Conservation (phyloP, 2,113 vertebrate genomes). For the Phaethon lepturus region DNA sequence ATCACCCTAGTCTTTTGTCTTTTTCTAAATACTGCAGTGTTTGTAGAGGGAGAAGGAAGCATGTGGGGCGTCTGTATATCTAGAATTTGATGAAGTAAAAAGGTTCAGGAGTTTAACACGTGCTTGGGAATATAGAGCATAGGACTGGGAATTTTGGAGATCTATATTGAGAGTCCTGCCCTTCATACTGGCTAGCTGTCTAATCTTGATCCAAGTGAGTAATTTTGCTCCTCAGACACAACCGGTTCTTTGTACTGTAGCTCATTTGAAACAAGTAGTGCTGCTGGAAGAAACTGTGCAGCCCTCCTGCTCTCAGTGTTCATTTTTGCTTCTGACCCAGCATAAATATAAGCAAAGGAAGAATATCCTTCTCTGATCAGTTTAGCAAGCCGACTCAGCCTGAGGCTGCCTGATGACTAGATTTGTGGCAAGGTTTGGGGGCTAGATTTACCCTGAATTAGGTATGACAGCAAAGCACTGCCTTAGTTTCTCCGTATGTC, state of each 20-base stretch:
- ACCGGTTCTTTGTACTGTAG: not conserved
- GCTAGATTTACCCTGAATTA: not conserved
- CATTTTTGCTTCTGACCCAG: not conserved
- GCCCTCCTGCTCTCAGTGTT: not conserved
- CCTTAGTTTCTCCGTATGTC: not conserved
- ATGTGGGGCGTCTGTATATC: not conserved
- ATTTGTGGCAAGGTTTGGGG: accelerated
- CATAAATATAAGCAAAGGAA: not conserved
- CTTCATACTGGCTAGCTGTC: not conserved
- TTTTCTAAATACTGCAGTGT: not conserved
- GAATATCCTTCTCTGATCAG: not conserved
- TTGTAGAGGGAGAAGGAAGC: not conserved
- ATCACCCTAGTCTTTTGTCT: not conserved
- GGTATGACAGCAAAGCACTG: not conserved
- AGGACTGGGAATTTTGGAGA: not conserved
- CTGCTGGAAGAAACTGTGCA: not conserved
- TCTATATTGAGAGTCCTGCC: not conserved
- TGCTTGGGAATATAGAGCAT: not conserved
- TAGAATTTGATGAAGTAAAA: not conserved
- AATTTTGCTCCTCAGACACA: not conserved
- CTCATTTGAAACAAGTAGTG: not conserved
- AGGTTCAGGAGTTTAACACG: not conserved
- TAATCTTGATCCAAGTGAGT: not conserved
- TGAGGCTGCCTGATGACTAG: not conserved
- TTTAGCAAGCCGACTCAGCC: not conserved